Evolutionary conservation across 2,113 vertebrate genomes (phyloP).

Genomic region (Grus americana): DNA sequence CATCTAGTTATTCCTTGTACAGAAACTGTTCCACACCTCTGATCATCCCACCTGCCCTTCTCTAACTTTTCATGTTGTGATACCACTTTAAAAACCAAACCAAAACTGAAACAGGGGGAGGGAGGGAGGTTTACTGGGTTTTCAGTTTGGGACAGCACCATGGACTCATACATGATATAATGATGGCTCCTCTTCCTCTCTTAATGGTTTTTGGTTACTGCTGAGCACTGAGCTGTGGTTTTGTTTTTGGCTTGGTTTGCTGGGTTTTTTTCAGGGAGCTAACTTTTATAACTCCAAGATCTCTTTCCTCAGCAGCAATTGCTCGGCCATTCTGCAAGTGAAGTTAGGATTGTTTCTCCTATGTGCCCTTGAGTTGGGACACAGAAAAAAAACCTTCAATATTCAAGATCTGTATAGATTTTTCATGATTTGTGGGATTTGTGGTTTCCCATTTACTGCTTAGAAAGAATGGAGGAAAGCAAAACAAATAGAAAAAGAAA

Average conservation of each 20-base stretch:
- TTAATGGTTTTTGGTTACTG: neutral
- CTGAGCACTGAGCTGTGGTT: neutral
- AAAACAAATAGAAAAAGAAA: slow-evolving; percentile 23
- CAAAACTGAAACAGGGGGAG: neutral
- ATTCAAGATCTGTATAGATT: neutral
- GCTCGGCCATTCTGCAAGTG: neutral
- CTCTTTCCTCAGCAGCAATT: neutral
- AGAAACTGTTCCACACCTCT: neutral
- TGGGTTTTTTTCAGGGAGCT: neutral
- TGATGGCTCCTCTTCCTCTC: neutral
- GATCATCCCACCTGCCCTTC: neutral
- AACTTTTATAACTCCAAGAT: neutral
- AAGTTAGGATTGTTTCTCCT: neutral
- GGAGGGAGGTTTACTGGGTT: neutral
- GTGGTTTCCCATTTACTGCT: slow-evolving; percentile 11
- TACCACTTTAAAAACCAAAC: neutral
- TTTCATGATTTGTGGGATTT: slow-evolving; percentile 30
- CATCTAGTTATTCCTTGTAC: neutral
- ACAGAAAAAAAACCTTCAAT: neutral
- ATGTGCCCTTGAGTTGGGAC: neutral
- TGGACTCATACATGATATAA: neutral
- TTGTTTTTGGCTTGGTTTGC: neutral
- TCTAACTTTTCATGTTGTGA: neutral
- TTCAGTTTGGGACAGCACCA: neutral
- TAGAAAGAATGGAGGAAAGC: neutral